Base-by-base conservation (phyloP, 2,797 vertebrate species). In the Tadarida brasiliensis region DNA sequence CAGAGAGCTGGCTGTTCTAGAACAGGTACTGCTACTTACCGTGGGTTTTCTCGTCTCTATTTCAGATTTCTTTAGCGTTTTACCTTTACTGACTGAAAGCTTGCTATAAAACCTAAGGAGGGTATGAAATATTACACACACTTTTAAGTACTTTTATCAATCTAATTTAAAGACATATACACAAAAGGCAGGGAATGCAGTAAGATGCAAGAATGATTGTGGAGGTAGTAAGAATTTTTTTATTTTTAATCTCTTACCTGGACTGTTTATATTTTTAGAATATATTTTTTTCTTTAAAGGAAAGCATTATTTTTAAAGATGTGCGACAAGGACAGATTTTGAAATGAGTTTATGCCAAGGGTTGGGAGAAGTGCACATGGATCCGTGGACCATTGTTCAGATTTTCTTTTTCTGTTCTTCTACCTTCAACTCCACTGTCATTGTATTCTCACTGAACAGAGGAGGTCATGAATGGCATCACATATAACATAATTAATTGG, bases 181-280 rank as follows among this genome's bases (percentile, higher is more conserved):
- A 19, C 4, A 76, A 8, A 30, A 7, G 39, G 7, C 16, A 63
- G 6, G 3, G 11, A 20, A n/a, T 20, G 26, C 0, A 14, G 33
- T 51, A 44, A 57, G 74, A 47, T 11, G 0, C 0, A 73, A 61
- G 4, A 2, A 26, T 33, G 5, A 4, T 28, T 30, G 3, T 0
- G 1, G 5, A 39, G 0, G 0, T 56, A 1, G 3, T 4, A 8
- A 39, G 30, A 63, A 1, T 15, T 15, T 59, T 76, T 54, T 73
- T 56, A 10, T 39, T 81, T 82, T 47, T n/a, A 49, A 17, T 65
- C 3, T 30, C 28, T 39, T 30, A n/a, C 5, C 24, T 59, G 1
- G 14, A 61, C 7, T 56, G 54, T 56, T 28, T 51, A 19, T 26
- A 57, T 65, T n/a, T 70, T 76, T 26, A 28, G 4, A 47, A 92